phyloP scores from a whole-genome alignment of 1,140 invertebrate species.

The Charaxes varanes region DNA sequence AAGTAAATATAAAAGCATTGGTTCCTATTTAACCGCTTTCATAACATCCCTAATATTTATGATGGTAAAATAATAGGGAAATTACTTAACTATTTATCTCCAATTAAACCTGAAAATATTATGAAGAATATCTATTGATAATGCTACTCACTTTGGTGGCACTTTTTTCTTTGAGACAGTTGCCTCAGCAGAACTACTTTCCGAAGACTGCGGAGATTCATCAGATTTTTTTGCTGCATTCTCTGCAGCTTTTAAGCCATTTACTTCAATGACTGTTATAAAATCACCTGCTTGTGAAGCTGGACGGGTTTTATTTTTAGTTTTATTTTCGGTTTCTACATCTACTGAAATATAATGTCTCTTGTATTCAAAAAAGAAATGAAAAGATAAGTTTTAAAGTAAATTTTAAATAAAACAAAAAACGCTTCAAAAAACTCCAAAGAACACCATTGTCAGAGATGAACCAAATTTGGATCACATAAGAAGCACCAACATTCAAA shows the following conservation, averaged over 20 bases:
- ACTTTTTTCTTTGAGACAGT: constrained; percentile 75
- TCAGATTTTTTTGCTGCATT: constrained; percentile 63
- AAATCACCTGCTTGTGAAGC: constrained; percentile 81
- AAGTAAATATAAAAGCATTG: too few relatives aligned
- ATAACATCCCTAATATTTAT: too few relatives aligned
- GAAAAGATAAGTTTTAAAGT: too few relatives aligned
- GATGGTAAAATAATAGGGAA: too few relatives aligned
- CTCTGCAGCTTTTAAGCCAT: constrained; percentile 75
- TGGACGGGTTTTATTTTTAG: constrained; percentile 61
- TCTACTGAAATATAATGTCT: constrained; percentile 36
- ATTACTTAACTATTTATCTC: too few relatives aligned
- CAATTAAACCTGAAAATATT: not conserved
- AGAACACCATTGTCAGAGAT: too few relatives aligned
- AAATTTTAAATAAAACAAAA: not conserved
- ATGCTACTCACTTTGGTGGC: constrained; percentile 74
- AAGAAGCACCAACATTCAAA: too few relatives aligned
- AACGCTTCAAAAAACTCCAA: too few relatives aligned
- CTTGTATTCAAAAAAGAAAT: constrained; percentile 5
- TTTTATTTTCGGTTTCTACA: constrained; percentile 56
- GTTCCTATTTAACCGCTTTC: too few relatives aligned
- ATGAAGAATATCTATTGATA: not conserved
- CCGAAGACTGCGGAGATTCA: constrained; percentile 61
- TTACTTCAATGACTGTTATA: constrained; percentile 92
- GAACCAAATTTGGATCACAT: too few relatives aligned
- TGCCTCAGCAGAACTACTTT: constrained; percentile 58